Evolutionary conservation across 2,888 invertebrate genomes (phyloP), one percentile per base, ranked within the genome.

Genomic region (Ellobium chinense): DNA sequence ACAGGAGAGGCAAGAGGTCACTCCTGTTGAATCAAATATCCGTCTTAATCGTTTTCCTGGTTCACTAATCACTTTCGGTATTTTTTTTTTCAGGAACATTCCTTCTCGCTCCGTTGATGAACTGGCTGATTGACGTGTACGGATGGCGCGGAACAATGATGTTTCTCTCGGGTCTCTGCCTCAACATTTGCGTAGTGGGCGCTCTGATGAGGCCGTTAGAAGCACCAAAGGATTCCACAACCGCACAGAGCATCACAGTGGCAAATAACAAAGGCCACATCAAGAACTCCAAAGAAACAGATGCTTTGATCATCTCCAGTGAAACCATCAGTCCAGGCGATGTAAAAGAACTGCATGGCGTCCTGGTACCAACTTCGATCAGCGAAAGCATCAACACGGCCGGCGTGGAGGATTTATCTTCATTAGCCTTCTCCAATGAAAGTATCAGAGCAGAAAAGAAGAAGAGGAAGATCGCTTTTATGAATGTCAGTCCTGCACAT

Each of bases 131-230:
- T 14, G 46, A 27, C 9, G 24, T 18, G 14, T 70, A 70, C 70
- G 70, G 70, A 27, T 70, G 70, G 70, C 21, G 70, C 18, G 70
- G 70, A 21, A 37, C 70, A 21, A 12, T 70, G 27, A 9, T 70
- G 24, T 21, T 70, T 12, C 46, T 54, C n/a, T 36, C 36, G 24
- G 70, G 46, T 7, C 9, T 70, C 7, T 36, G 27, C 54, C 54
- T 70, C 29, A 39, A 70, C 54, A n/a, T 54, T 14, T 70, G 70
- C 54, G 70, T 54, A 27, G 29, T n/a, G 12, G 70, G 24, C 2
- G 34, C 37, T 4, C 70, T 70, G 9, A 4, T 70, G 29, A 39
- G 70, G 2, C 70, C 70, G n/a, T 27, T 70, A 29, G 46, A 39
- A 12, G 63, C 63, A n/a, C 12, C 31, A 29, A 9, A 29, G 29